Evolutionary conservation across 2,888 invertebrate genomes (phyloP).

Genomic region (Carpatolechia fugitivella): DNA sequence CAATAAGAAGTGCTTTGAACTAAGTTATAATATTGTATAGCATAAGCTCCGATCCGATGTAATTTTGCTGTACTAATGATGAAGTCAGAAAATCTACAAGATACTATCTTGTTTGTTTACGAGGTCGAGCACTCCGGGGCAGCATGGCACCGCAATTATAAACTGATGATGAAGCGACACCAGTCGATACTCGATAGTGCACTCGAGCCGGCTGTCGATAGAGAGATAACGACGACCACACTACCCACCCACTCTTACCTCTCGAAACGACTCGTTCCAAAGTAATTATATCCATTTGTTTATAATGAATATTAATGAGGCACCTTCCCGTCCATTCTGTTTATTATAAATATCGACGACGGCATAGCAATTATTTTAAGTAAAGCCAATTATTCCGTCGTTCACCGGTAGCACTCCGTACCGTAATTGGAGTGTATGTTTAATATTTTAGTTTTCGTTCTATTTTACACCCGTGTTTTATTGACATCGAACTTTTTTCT

Average conservation of each 20-base stretch:
- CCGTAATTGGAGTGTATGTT: slow-evolving; percentile 41
- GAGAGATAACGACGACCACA: slow-evolving; percentile 66
- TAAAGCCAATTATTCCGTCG: slow-evolving; percentile 57
- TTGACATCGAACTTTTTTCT: slow-evolving; percentile 15
- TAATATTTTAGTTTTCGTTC: slow-evolving; percentile 43
- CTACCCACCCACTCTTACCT: slow-evolving; percentile 58
- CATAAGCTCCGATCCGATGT: no score
- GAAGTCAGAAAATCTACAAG: neutral
- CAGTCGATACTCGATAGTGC: slow-evolving; percentile 12
- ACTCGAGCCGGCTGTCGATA: slow-evolving; percentile 36
- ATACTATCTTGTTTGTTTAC: neutral
- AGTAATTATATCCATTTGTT: slow-evolving; percentile 76
- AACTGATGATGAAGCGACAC: slow-evolving; percentile 57
- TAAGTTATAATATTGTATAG: neutral
- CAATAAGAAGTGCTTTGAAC: no score
- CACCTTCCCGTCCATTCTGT: slow-evolving; percentile 53
- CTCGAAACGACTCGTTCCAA: slow-evolving; percentile 61
- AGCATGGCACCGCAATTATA: slow-evolving; percentile 58
- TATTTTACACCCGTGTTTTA: slow-evolving; percentile 35
- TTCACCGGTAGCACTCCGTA: slow-evolving; percentile 40
- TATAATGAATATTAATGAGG: slow-evolving; percentile 73
- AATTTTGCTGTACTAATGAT: neutral
- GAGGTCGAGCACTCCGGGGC: neutral
- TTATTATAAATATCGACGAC: slow-evolving; percentile 59
- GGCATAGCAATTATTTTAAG: slow-evolving; percentile 63